Conservation (phyloP, 2,113 vertebrate species). For the Neogobius melanostomus region DNA sequence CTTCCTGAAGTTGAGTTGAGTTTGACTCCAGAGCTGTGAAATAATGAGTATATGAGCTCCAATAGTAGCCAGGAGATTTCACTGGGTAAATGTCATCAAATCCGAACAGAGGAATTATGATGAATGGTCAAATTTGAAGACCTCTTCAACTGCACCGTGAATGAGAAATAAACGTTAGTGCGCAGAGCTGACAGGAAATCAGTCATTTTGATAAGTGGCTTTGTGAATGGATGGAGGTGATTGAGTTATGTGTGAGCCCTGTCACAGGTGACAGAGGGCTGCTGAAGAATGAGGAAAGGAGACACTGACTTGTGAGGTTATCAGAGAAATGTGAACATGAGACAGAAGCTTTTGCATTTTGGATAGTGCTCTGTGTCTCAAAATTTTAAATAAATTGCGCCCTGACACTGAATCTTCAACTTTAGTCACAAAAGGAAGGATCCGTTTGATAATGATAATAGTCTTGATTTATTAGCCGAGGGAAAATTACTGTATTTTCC, state of each 20-base stretch:
- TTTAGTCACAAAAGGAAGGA: too few relatives aligned
- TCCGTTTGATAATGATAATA: too few relatives aligned
- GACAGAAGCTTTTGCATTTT: background rate
- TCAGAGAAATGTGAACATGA: background rate
- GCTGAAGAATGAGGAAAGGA: background rate
- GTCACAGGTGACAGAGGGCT: background rate
- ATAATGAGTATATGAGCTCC: background rate
- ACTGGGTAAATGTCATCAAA: slow-evolving; percentile 2
- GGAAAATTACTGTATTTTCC: too few relatives aligned
- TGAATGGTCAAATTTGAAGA: slow-evolving; percentile 1
- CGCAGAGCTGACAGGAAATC: background rate
- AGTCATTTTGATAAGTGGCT: background rate
- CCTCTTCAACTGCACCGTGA: background rate
- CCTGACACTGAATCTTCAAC: too few relatives aligned
- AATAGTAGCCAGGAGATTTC: background rate
- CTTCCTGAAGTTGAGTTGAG: background rate
- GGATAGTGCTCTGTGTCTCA: background rate
- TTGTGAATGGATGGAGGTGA: background rate
- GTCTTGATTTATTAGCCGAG: too few relatives aligned
- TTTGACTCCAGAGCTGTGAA: background rate
- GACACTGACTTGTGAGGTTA: background rate
- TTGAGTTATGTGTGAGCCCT: background rate
- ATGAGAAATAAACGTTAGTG: background rate
- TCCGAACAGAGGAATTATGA: background rate
- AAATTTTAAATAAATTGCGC: background rate